A percentile compares a stretch with the other conserved stretches of the same genome.
These are phyloP conservation scores for Sternotherus odoratus DNA, from an alignment of 2,797 vertebrate species.

Conservation along the genomic window DNA sequence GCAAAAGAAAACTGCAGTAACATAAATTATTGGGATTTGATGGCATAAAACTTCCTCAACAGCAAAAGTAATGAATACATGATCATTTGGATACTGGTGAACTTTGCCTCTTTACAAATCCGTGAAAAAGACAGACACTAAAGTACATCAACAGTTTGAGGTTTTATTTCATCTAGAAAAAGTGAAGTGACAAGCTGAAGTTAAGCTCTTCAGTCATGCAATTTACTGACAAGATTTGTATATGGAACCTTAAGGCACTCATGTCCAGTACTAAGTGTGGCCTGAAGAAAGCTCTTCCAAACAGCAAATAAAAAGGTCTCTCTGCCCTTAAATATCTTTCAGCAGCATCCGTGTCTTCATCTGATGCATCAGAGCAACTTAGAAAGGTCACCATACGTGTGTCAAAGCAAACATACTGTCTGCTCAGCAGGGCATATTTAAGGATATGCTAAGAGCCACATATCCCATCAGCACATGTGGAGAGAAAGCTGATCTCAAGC, in stretches of 20 bases:
- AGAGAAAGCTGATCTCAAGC: background rate
- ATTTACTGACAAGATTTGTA: constrained; percentile 53
- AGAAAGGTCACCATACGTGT: background rate
- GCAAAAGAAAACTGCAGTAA: constrained; percentile 38
- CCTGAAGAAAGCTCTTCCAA: background rate
- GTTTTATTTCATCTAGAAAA: constrained; percentile 21
- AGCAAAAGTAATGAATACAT: constrained; percentile 63
- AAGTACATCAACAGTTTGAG: constrained; percentile 56
- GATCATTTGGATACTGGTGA: constrained; percentile 61
- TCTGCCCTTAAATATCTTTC: constrained; percentile 28
- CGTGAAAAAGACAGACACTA: constrained; percentile 57
- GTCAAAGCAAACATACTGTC: constrained; percentile 13
- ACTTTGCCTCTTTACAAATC: constrained; percentile 73
- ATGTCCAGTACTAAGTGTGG: background rate
- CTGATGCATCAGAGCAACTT: constrained; percentile 2
- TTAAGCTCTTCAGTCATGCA: constrained; percentile 23
- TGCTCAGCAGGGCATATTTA: background rate
- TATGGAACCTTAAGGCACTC: background rate
- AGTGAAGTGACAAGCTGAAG: background rate
- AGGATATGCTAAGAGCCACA: background rate
- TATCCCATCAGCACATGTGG: background rate
- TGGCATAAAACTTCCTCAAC: constrained; percentile 33
- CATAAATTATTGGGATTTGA: constrained; percentile 53
- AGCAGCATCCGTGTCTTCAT: background rate
- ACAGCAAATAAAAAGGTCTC: background rate